Evolutionary conservation across 2,113 vertebrate genomes (phyloP).

Genomic region (Parus major): DNA sequence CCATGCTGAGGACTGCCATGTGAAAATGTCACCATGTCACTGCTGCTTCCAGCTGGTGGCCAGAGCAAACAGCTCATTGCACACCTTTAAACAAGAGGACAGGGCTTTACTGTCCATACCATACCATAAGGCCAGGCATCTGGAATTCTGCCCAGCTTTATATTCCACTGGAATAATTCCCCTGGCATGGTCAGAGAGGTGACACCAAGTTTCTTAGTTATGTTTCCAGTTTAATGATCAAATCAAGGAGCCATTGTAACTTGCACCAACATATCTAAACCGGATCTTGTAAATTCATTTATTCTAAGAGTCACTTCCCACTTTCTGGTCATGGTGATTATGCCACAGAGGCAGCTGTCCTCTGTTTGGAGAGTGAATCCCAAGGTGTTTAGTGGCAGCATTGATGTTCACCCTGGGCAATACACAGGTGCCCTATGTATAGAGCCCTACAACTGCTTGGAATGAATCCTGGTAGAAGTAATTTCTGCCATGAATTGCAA

Average conservation of each 20-base stretch:
- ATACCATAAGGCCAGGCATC: background rate
- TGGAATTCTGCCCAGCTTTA: background rate
- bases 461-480: background rate
- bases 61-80: background rate
- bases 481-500: background rate
- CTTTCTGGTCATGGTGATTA: background rate
- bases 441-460: background rate
- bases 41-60: background rate
- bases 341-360: background rate
- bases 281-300: background rate
- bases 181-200: background rate
- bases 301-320: background rate
- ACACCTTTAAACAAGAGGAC: background rate
- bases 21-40: background rate
- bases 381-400: background rate
- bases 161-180: background rate
- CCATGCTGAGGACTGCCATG: rapidly evolving
- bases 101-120: too few relatives aligned
- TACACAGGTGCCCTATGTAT: background rate
- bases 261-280: background rate
- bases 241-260: background rate
- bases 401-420: rapidly evolving
- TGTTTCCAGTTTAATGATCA: background rate
- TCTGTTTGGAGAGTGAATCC: background rate
- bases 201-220: background rate